Evolutionary conservation across 2,797 vertebrate genomes (phyloP).

Genomic region (Darevskia mixta): DNA sequence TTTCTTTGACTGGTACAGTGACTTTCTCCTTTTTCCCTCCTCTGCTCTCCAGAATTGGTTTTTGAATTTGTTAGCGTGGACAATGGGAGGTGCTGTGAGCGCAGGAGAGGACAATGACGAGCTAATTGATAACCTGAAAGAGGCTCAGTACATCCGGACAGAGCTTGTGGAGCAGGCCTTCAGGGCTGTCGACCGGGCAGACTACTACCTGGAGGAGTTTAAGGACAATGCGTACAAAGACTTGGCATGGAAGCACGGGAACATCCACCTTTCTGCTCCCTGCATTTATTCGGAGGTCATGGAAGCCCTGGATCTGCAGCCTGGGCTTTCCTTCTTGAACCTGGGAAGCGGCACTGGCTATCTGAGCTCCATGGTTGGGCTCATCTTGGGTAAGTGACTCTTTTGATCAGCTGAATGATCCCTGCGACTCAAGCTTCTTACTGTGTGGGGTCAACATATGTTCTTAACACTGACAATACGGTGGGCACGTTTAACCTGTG

Average conservation of each 20-base stretch:
- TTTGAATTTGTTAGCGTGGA: constrained; percentile 55
- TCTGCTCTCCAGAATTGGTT: constrained; percentile 13
- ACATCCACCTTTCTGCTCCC: constrained; percentile 95
- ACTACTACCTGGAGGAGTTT: constrained; percentile 96
- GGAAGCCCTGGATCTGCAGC: constrained; percentile 96
- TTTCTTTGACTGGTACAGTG: neutral
- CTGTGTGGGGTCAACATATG: neutral
- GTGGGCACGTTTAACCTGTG: neutral
- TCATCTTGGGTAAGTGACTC: constrained; percentile 89
- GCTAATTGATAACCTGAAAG: constrained; percentile 95
- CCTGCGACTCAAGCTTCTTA: neutral
- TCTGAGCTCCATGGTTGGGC: constrained; percentile 97
- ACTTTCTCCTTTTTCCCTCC: neutral
- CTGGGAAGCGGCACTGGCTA: constrained; percentile 97
- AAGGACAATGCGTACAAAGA: constrained; percentile 97
- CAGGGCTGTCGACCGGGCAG: constrained; percentile 91
- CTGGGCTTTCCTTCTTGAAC: constrained; percentile 94
- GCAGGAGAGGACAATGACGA: constrained; percentile 97
- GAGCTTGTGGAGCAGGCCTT: constrained; percentile 94
- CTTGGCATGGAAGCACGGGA: constrained; percentile 95
- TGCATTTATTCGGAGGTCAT: constrained; percentile 99
- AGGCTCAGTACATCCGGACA: constrained; percentile 94
- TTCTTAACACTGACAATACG: no score
- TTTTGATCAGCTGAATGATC: neutral
- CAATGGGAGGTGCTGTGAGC: constrained; percentile 96